Conservation (phyloP, 1,140 invertebrate species). For the Apis florea region DNA sequence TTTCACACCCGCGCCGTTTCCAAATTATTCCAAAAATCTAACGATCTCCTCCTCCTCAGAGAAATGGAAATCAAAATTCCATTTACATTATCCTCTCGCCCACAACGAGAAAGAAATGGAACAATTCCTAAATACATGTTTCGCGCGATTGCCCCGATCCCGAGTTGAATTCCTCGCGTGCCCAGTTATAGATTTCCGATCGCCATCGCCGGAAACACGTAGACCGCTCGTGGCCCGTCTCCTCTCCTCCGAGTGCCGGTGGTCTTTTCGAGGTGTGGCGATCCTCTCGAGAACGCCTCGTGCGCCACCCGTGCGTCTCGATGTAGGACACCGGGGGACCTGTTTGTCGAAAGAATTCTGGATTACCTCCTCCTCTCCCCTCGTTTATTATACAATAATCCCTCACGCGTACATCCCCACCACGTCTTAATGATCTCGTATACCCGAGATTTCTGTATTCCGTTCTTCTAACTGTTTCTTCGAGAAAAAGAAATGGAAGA, state of each 20-base stretch:
- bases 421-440: too few species aligned
- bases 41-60: too few species aligned
- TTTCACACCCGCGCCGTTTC: too few species aligned
- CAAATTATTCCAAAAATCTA: too few species aligned
- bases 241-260: neutral
- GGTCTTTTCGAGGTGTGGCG: constrained; percentile 31
- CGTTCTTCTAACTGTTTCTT: too few species aligned
- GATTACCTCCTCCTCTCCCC: constrained; percentile 29
- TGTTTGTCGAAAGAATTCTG: constrained; percentile 66
- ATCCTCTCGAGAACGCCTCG: constrained; percentile 29
- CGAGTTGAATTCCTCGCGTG: constrained; percentile 25
- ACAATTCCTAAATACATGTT: neutral
- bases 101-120: neutral
- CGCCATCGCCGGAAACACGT: constrained; percentile 7
- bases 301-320: neutral
- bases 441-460: too few species aligned
- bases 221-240: neutral
- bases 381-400: constrained; percentile 63
- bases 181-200: neutral
- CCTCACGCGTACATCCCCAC: constrained; percentile 40
- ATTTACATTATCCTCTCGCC: neutral
- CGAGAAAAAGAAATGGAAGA: too few species aligned
- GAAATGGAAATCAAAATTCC: too few species aligned
- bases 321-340: constrained; percentile 68
- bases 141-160: neutral